Base-by-base conservation (phyloP, 2,113 vertebrate species). In the Circaetus gallicus region DNA sequence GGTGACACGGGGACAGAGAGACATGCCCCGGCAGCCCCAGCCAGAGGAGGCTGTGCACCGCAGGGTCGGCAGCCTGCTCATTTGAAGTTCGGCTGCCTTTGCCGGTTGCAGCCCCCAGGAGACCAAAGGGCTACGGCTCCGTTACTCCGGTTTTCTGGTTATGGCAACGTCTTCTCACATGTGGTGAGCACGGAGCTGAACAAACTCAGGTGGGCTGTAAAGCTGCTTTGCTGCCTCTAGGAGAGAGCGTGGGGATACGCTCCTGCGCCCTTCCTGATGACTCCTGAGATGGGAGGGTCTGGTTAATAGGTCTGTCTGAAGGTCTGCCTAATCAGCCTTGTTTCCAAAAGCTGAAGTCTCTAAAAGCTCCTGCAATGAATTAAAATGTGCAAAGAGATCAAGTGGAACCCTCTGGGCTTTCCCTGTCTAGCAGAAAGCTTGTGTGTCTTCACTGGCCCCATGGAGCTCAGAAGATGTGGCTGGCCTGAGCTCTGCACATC, bases 341-440 rank as follows among this genome's bases (percentile, higher is more conserved):
- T 81, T 93, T 92, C 82, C 89, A 94, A 95, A 94, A 91, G 49
- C 45, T 73, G 49, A 76, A 82, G 65, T 63, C 34, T 74, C 66
- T 53, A 63, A 89, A 96, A 92, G 49, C 38, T 90, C 67, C 62
- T 91, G 56, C 31, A 56, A 61, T 67, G 2, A 79, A 92, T 61
- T 92, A 52, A 86, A 79, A 78, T 8, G 16, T 82, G n/a, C 55
- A 45, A 59, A 84, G 63, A 86, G 42, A 74, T 94, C 45, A 61
- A 36, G n/a, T 29, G 55, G 25, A 56, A 79, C 36, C 28, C 61
- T 76, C 38, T 82, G 83, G 31, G 36, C 36, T 89, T 93, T 89
- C 25, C 29, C 6, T 45, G 8, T 76, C 43, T 79, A 43, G 12
- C 43, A 36, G 34, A 79, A 89, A 76, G 21, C 43, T 72, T 7